Conservation (phyloP, 2,888 invertebrate species). For the Hydroisotoma schaefferi region DNA sequence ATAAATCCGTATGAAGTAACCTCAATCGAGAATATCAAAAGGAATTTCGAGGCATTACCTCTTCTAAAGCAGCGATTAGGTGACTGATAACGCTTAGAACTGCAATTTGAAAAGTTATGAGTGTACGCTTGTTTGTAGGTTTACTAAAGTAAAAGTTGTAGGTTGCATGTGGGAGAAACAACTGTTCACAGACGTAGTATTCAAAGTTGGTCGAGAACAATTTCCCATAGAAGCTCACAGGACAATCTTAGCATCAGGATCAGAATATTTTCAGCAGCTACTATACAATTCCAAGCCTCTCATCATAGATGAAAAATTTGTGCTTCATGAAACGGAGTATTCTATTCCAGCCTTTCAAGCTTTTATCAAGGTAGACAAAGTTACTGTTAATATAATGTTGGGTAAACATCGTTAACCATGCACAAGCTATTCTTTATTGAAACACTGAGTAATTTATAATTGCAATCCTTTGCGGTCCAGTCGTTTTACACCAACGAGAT, state of each 20-base stretch:
- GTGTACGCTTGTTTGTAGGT: background rate
- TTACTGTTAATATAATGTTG: too few relatives aligned
- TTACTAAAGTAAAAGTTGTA: slow-evolving; percentile 6
- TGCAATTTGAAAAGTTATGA: background rate
- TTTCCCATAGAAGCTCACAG: slow-evolving; percentile 39
- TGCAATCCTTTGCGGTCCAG: slow-evolving; percentile 7
- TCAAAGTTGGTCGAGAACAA: slow-evolving; percentile 32
- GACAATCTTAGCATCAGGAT: slow-evolving; percentile 33
- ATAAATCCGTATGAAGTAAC: too few relatives aligned
- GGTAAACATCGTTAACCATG: background rate
- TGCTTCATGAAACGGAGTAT: slow-evolving; percentile 36
- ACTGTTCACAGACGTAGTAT: slow-evolving; percentile 37
- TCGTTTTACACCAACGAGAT: slow-evolving; percentile 44
- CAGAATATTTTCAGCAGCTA: slow-evolving; percentile 31
- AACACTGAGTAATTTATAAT: background rate
- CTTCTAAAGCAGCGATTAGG: slow-evolving; percentile 39
- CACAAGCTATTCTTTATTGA: background rate
- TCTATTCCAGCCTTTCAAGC: slow-evolving; percentile 30
- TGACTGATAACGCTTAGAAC: slow-evolving; percentile 11
- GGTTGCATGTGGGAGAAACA: slow-evolving; percentile 38
- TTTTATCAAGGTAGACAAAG: slow-evolving; percentile 31
- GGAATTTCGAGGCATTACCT: slow-evolving; percentile 16
- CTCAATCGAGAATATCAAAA: too few relatives aligned
- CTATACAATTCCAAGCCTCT: slow-evolving; percentile 26
- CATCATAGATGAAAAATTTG: slow-evolving; percentile 18